These are phyloP conservation scores for Pammene fasciana DNA, from an alignment of 2,888 invertebrate genomes.

Conservation along the genomic window DNA sequence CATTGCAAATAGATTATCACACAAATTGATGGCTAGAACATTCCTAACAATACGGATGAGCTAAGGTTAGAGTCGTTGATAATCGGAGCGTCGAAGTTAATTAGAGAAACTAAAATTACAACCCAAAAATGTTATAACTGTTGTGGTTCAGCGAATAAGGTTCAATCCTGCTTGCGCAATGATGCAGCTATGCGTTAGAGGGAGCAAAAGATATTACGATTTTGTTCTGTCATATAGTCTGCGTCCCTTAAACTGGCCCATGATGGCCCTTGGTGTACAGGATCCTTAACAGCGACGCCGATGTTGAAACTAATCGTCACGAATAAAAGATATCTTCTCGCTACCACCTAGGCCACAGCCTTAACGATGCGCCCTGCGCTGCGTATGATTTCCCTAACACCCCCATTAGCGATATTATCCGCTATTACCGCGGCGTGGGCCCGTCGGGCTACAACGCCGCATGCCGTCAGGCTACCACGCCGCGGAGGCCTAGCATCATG, in stretches of 20 bases:
- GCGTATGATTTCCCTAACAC: slow-evolving; percentile 34
- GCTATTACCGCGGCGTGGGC: slow-evolving; percentile 32
- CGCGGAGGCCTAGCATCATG: neutral
- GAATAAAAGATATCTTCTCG: neutral
- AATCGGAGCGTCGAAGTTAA: neutral
- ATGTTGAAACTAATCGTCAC: too few relatives aligned
- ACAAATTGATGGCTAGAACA: slow-evolving; percentile 36
- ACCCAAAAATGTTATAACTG: too few relatives aligned
- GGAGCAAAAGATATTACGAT: too few relatives aligned
- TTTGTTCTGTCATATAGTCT: too few relatives aligned
- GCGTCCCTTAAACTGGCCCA: too few relatives aligned
- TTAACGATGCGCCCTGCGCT: slow-evolving; percentile 26
- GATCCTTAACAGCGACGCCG: neutral
- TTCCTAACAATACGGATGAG: slow-evolving; percentile 35
- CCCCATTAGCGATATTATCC: slow-evolving; percentile 40
- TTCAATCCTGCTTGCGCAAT: too few relatives aligned
- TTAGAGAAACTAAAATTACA: too few relatives aligned
- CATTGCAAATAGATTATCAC: slow-evolving; percentile 39
- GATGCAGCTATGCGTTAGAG: too few relatives aligned
- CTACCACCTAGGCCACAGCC: slow-evolving; percentile 12
- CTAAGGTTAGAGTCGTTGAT: slow-evolving; percentile 16
- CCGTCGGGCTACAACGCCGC: slow-evolving; percentile 17
- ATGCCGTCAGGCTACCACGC: neutral
- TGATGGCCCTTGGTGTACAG: too few relatives aligned
- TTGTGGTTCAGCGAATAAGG: too few relatives aligned